Conservation (phyloP, 2,888 invertebrate genomes). For the Hecatera dysodea region DNA sequence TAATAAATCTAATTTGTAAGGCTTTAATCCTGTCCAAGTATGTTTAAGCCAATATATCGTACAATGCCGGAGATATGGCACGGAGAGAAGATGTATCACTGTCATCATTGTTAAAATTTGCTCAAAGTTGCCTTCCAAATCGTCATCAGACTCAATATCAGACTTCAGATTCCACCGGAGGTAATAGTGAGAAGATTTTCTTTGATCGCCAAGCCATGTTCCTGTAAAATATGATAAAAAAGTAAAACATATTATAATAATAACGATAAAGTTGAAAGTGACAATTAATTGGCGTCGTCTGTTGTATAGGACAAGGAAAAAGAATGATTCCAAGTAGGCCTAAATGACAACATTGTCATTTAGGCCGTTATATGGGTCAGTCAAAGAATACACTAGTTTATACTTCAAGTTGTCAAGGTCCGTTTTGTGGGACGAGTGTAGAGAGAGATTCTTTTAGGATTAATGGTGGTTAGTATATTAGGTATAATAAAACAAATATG, state of each 20-base stretch:
- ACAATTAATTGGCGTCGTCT: slow-evolving; percentile 15
- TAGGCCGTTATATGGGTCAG: slow-evolving; percentile 29
- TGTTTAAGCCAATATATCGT: slow-evolving; percentile 13
- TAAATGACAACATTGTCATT: slow-evolving; percentile 21
- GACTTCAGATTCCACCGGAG: slow-evolving; percentile 24
- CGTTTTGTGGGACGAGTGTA: too few species aligned
- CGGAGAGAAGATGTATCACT: slow-evolving; percentile 25
- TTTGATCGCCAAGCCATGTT: slow-evolving; percentile 14
- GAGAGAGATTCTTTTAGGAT: too few species aligned
- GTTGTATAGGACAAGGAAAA: slow-evolving; percentile 11
- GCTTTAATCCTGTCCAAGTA: too few species aligned
- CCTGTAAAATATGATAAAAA: slow-evolving; percentile 16
- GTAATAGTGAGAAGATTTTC: background rate
- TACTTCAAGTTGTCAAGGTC: too few species aligned
- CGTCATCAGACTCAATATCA: slow-evolving; percentile 24
- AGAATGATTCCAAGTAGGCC: slow-evolving; percentile 1
- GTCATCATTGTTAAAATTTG: slow-evolving; percentile 16
- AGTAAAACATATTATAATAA: slow-evolving; percentile 1
- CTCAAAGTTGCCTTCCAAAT: slow-evolving; percentile 14
- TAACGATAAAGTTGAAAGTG: slow-evolving; percentile 10
- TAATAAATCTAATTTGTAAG: too few species aligned
- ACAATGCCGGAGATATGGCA: slow-evolving; percentile 15
- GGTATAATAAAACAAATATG: too few species aligned
- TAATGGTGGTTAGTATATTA: too few species aligned
- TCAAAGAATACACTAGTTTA: slow-evolving; percentile 4